Evolutionary conservation across 1,140 invertebrate genomes (phyloP).

Genomic region (Agrilus planipennis): DNA sequence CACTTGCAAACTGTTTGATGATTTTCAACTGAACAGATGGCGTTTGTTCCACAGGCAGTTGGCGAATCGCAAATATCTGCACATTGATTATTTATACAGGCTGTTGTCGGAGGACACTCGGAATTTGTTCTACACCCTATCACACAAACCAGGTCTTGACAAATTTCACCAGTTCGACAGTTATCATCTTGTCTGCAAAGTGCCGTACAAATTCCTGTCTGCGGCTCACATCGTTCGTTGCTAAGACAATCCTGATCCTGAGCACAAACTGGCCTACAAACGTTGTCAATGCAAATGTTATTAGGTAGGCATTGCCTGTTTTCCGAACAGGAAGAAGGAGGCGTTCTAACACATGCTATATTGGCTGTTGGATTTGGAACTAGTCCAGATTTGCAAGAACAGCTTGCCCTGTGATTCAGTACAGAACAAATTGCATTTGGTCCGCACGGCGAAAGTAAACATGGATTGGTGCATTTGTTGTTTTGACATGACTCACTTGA

Average conservation of each 20-base stretch:
- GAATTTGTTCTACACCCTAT: conserved; percentile 70
- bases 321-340: conserved; percentile 52
- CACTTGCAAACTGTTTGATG: conserved; percentile 66
- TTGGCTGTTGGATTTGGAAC: conserved; percentile 75
- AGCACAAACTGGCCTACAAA: conserved; percentile 66
- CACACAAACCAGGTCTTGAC: conserved; percentile 63
- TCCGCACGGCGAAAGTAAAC: conserved; percentile 63
- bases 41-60: conserved; percentile 76
- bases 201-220: conserved; percentile 49
- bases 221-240: conserved; percentile 64
- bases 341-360: conserved; percentile 67
- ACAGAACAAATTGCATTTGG: conserved; percentile 72
- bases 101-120: conserved; percentile 54
- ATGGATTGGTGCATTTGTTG: conserved; percentile 72
- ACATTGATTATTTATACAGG: conserved; percentile 68
- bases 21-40: conserved; percentile 52
- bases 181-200: conserved; percentile 65
- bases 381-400: conserved; percentile 62
- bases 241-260: conserved; percentile 60
- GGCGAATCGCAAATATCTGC: conserved; percentile 57
- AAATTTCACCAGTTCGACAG: conserved; percentile 73
- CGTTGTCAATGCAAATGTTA: conserved; percentile 55
- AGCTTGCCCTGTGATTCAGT: conserved; percentile 68
- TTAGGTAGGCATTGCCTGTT: conserved; percentile 60
- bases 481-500: conserved; percentile 66